Evolutionary conservation across 2,888 invertebrate species (phyloP), one percentile per base, ranked within the genome.

Genomic region (Aphodius granarius): DNA sequence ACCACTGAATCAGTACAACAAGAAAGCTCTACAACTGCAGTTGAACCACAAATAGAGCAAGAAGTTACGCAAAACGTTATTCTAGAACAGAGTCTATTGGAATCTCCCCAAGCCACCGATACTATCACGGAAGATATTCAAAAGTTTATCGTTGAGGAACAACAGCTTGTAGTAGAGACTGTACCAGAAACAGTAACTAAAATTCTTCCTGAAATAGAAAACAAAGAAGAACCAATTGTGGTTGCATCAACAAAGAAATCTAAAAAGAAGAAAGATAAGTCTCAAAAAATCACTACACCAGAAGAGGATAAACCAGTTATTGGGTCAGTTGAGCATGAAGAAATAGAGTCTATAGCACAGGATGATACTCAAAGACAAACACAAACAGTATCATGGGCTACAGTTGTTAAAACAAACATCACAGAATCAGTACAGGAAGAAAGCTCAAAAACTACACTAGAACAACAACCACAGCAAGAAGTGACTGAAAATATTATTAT

Each of bases 61-160:
- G 76, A 76, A 19, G 22, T 71, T 66, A 4, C 21, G n/a, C 65
- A 66, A 13, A 19, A 63, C 15, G 20, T 71, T 17, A 23, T 20
- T 16, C n/a, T 65, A 22, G 43, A 74, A 43, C 9, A 3, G 13
- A 43, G 0, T 43, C 13, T 43, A 43, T 43, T 3, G 43, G 43
- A 43, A 2, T 9, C 43, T 43, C 1, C 13, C 13, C 21, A 18
- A 17, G 17, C 65, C 6, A 6, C 5, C 2, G 23, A 64, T 18
- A n/a, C 18, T 13, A 17, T 18, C 19, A 5, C 21, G 64, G 15
- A 3, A 1, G 43, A 43, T 2, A 9, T 13, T 43, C 43, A 63
- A n/a, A 72, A 72, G 18, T 21, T 66, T 17, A 66, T 16, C 16
- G 19, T 21, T 13, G 21, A n/a, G n/a, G 18, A 43, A 13, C 43